Conservation (phyloP, 2,888 invertebrate genomes). For the Gymnosoma rotundatum region DNA sequence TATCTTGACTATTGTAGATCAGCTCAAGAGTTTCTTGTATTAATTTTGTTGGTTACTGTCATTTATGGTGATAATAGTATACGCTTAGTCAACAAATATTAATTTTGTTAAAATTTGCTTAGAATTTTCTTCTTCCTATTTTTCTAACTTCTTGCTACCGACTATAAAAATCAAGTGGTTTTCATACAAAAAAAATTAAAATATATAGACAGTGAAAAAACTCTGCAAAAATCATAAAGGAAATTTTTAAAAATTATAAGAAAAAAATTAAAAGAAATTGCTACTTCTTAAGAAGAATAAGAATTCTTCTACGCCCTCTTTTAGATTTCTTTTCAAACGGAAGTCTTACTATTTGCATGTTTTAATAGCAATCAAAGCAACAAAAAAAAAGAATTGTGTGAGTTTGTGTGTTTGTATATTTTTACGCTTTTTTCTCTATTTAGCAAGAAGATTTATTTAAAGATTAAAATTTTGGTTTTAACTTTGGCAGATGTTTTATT, state of each 20-base stretch:
- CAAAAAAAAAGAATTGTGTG: slow-evolving; percentile 16
- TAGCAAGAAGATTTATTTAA: slow-evolving; percentile 64
- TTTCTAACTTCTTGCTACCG: slow-evolving; percentile 18
- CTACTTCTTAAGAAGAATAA: slow-evolving; percentile 30
- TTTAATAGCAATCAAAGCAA: slow-evolving; percentile 37
- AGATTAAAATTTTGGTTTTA: slow-evolving; percentile 65
- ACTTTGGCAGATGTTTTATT: slow-evolving; percentile 19
- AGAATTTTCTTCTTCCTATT: background rate
- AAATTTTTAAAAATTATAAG: slow-evolving; percentile 76
- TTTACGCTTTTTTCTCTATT: background rate
- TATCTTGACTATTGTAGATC: too few relatives aligned
- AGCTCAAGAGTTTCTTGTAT: too few relatives aligned
- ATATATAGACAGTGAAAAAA: slow-evolving; percentile 23
- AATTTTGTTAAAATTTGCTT: background rate
- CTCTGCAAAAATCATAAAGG: slow-evolving; percentile 77
- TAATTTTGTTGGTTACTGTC: too few relatives aligned
- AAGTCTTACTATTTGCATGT: slow-evolving; percentile 69
- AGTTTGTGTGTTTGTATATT: background rate
- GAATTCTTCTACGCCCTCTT: slow-evolving; percentile 5
- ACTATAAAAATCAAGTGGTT: slow-evolving; percentile 69
- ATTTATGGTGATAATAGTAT: background rate
- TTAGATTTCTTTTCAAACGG: slow-evolving; percentile 31
- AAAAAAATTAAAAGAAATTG: slow-evolving; percentile 28
- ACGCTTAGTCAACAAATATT: background rate
- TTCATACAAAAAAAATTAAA: slow-evolving; percentile 20